Base-by-base conservation (phyloP, 1,140 invertebrate species). In the Apocrypta bakeri region DNA sequence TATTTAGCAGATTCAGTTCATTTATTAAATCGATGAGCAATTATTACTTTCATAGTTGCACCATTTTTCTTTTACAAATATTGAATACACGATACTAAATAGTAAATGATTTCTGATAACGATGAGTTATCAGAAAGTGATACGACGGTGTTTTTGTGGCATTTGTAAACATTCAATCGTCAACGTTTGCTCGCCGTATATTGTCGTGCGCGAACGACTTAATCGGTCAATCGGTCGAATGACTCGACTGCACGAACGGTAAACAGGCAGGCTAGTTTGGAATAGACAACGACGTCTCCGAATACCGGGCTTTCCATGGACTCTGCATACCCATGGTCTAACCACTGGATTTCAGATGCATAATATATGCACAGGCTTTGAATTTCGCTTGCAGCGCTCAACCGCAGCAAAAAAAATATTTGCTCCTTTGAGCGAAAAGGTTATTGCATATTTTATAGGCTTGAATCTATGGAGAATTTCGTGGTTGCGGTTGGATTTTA, bases 361-460 rank as follows among this genome's bases (percentile, higher is more conserved):
- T 75, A 81, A 81, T 75, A 75, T 75, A 81, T 81, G 29, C 63
- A 81, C 33, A 72, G 68, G 63, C 66, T 27, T 64, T 31, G 79
- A 69, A 63, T 80, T 80, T 80, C 69, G 42, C 63, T 37, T 14
- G 42, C 9, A 48, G 56, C 48, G 42, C n/a, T n/a, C n/a, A n/a
- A n/a, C 24, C 71, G 56, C 21, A 24, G 9, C 71, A 61, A 81
- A 73, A 81, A 75, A n/a, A n/a, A n/a, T n/a, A 81, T 81, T 81
- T 71, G 33, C 66, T 37, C 71, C 42, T 48, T 17, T 48, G 29
- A 42, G 25, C 37, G 17, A 9, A 63, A 72, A 56, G 48, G 40
- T 40, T n/a, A n/a, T 42, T 76, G 80, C 75, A 81, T 81, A 81
- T 81, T 81, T 81, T 81, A 81, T 81, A 68, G 42, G 8, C 11